Evolutionary conservation across 2,888 invertebrate species (phyloP).

Genomic region (Salticus scenicus): DNA sequence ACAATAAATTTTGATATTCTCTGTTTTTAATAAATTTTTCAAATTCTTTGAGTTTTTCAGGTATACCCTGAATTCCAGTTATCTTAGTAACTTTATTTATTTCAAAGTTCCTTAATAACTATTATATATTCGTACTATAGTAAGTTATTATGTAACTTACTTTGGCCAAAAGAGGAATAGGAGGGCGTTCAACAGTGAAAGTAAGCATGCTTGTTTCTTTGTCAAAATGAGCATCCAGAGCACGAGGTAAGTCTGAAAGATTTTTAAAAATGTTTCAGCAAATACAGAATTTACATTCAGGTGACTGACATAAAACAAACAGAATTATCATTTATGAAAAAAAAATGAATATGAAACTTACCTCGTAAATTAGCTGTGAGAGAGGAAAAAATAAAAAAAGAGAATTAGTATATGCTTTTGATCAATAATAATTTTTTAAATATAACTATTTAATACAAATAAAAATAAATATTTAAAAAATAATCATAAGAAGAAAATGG

Average conservation of each 20-base stretch:
- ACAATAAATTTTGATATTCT: too few species aligned
- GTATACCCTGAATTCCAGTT: too few species aligned
- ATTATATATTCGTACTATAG: too few species aligned
- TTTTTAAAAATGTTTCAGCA: too few species aligned
- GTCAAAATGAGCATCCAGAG: constrained; percentile 72
- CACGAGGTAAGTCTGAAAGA: constrained; percentile 72
- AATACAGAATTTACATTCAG: too few species aligned
- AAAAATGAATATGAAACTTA: constrained; percentile 28
- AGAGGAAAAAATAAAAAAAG: constrained; percentile 22
- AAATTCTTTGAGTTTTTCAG: too few species aligned
- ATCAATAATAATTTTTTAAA: neutral
- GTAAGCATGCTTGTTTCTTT: constrained; percentile 70
- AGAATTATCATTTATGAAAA: neutral
- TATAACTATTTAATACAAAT: neutral
- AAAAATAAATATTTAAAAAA: neutral
- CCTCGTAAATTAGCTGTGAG: constrained; percentile 51
- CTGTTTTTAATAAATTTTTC: too few species aligned
- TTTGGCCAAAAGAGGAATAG: constrained; percentile 71
- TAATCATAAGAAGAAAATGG: neutral
- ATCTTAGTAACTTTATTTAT: too few species aligned
- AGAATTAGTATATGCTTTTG: constrained; percentile 23
- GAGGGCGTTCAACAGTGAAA: constrained; percentile 70
- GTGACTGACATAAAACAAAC: too few species aligned
- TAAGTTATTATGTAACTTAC: too few species aligned
- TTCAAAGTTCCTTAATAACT: too few species aligned